A percentile compares a stretch with the other conserved stretches of the same genome.
phyloP scores from a whole-genome alignment of 2,888 invertebrate genomes.

The Hypomecis punctinalis region DNA sequence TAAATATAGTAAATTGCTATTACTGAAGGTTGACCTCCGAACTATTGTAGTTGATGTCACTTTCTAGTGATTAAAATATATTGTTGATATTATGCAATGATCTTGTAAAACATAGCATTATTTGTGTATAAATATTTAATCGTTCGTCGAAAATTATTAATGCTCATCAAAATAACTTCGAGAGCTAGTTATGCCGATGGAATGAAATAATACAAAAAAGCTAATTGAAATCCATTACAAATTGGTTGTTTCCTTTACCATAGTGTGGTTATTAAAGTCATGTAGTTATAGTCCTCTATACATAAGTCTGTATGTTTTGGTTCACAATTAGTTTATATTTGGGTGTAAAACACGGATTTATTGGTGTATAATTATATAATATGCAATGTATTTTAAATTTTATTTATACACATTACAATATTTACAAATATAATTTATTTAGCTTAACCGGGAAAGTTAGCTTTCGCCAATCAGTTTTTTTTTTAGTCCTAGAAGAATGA shows the following conservation, averaged over 20 bases:
- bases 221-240: neutral
- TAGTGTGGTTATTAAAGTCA: too few relatives aligned
- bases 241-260: neutral
- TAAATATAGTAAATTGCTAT: neutral
- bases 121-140: neutral
- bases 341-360: too few relatives aligned
- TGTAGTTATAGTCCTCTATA: too few relatives aligned
- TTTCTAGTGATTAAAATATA: slow-evolving; percentile 5
- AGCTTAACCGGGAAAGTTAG: neutral
- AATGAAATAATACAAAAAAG: too few relatives aligned
- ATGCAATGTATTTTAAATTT: neutral
- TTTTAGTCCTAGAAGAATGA: neutral
- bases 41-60: neutral
- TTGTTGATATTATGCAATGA: slow-evolving; percentile 8
- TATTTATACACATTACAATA: neutral
- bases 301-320: too few relatives aligned
- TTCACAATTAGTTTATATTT: too few relatives aligned
- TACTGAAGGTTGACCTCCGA: slow-evolving; percentile 4
- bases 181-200: neutral
- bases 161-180: neutral
- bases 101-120: slow-evolving; percentile 4
- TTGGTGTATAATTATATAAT: slow-evolving; percentile 6
- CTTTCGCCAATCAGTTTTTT: neutral
- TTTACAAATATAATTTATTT: neutral
- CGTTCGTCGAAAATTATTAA: neutral